These are phyloP conservation scores for Eilema depressum DNA, from an alignment of 2,888 invertebrate genomes.

Conservation along the genomic window DNA sequence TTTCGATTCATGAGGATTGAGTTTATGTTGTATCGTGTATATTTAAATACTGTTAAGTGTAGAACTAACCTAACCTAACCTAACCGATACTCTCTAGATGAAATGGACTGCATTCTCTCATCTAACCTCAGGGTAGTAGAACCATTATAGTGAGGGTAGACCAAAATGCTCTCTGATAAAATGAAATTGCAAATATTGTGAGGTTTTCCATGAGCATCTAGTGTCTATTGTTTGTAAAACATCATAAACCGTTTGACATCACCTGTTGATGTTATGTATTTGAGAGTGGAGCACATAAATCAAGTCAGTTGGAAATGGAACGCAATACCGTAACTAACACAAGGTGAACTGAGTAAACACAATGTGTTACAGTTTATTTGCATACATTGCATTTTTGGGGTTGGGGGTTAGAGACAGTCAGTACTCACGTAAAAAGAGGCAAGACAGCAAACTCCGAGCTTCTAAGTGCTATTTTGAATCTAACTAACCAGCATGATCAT, in stretches of 20 bases:
- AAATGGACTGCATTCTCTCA: too few relatives aligned
- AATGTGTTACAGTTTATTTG: constrained; percentile 52
- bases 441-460: background rate
- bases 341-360: constrained; percentile 60
- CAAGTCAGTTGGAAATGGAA: constrained; percentile 65
- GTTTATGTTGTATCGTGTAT: too few relatives aligned
- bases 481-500: background rate
- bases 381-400: constrained; percentile 39
- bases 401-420: background rate
- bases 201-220: constrained; percentile 29
- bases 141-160: too few relatives aligned
- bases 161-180: background rate
- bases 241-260: constrained; percentile 54
- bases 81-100: too few relatives aligned
- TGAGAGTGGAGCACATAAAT: constrained; percentile 67
- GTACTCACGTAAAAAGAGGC: too few relatives aligned
- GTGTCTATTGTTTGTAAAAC: constrained; percentile 39
- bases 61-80: too few relatives aligned
- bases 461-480: background rate
- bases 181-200: constrained; percentile 21
- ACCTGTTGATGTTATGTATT: constrained; percentile 62
- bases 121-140: too few relatives aligned
- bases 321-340: constrained; percentile 65
- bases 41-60: too few relatives aligned
- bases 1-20: too few relatives aligned